phyloP scores from a whole-genome alignment of 2,113 vertebrate genomes.

The Nothobranchius furzeri region DNA sequence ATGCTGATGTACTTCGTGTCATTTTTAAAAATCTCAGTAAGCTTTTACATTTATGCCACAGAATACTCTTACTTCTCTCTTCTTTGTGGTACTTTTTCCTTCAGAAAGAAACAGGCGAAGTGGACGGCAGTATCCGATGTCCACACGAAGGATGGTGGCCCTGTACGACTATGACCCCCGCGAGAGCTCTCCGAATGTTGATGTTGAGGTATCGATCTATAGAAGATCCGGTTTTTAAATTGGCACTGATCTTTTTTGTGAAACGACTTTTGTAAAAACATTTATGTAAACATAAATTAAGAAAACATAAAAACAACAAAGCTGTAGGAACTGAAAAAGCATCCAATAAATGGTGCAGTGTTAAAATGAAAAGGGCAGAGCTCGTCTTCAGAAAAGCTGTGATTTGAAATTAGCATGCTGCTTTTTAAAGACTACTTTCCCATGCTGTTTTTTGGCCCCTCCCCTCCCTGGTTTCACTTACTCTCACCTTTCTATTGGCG shows the following conservation, averaged over 20 bases:
- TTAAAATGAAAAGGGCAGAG: background rate
- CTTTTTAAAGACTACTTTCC: constrained; percentile 39
- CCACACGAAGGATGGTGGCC: constrained; percentile 91
- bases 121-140: constrained; percentile 75
- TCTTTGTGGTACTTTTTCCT: constrained; percentile 1
- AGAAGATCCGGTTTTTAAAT: background rate
- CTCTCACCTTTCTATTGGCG: constrained; percentile 79
- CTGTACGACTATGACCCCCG: constrained; percentile 95
- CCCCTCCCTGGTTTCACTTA: constrained; percentile 69
- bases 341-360: no score
- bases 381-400: background rate
- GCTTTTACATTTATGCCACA: background rate
- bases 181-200: constrained; percentile 96
- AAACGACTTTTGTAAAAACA: background rate
- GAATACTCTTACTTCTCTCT: constrained; percentile 3
- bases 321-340: no score
- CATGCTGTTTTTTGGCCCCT: constrained; percentile 49
- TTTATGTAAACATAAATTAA: background rate
- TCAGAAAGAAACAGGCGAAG: constrained; percentile 88
- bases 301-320: no score
- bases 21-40: constrained; percentile 11
- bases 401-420: background rate
- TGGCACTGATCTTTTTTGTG: background rate
- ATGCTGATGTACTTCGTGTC: background rate
- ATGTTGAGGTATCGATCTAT: constrained; percentile 87